A percentile compares a stretch with the other conserved stretches of the same genome.
Evolutionary conservation across 2,113 vertebrate species (phyloP).

Genomic region (Callocephalon fimbriatum): DNA sequence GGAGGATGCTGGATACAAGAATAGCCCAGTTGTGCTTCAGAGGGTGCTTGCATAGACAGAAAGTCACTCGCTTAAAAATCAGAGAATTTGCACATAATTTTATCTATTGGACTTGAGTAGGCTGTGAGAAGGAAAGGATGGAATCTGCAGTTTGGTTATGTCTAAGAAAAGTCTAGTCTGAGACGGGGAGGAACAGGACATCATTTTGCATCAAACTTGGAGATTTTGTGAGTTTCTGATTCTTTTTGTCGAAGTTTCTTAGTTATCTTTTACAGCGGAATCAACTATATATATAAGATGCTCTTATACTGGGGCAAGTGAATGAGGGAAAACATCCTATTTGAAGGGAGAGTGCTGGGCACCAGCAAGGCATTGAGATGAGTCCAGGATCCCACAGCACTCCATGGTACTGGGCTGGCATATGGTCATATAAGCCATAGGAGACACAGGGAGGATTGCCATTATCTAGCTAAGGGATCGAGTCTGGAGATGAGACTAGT

Average conservation of each 20-base stretch:
- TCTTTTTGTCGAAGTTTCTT: not conserved
- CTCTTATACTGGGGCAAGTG: fast-evolving
- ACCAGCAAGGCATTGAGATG: fast-evolving
- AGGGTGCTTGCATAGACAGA: not conserved
- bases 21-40: not conserved
- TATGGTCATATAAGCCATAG: not conserved
- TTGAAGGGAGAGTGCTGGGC: not conserved
- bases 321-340: not conserved
- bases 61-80: not conserved
- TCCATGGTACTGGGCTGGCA: not conserved
- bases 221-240: not conserved
- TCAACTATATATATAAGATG: not conserved
- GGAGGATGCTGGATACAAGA: not conserved
- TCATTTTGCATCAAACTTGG: not conserved
- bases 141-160: not conserved
- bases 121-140: not conserved
- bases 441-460: fast-evolving
- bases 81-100: not conserved
- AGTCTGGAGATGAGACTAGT: not conserved
- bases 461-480: not conserved
- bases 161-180: not conserved
- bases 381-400: not conserved
- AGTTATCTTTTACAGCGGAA: not conserved
- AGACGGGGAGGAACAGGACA: not conserved
- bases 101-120: slow-evolving; percentile 1